Base-by-base conservation (phyloP, 2,797 vertebrate genomes). In the Bradypus variegatus region DNA sequence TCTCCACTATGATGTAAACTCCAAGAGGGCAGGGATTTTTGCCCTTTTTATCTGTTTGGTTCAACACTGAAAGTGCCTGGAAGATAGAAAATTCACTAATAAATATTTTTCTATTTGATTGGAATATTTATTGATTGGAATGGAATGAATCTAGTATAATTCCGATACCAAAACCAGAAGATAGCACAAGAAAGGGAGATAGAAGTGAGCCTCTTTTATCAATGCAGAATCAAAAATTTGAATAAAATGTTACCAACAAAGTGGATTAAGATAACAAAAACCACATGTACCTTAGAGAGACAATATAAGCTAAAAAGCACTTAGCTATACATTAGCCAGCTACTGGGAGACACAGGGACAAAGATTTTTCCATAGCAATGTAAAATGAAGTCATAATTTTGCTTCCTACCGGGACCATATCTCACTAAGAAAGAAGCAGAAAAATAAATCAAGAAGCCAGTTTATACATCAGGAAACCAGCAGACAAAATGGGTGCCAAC, bases 231-330 rank as follows among this genome's bases (percentile, higher is more conserved):
- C 48, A 94, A 92, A 93, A 60, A 45, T 76, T 86, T 82, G 90
- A 92, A 76, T 81, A 85, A 94, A 88, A 92, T 50, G 50, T 78
- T 87, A 83, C 72, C 58, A 77, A 29, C 80, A 27, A 92, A 79
- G 58, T 70, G 92, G 85, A 90, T 86, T 72, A 92, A 86, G 73
- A 70, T 86, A 76, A 83, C 8, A 79, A 90, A 83, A 90, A 85
- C 36, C 14, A 80, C n/a, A 23, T 21, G 23, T 65, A 45, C 58
- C 53, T 85, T 75, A 77, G 25, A 67, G 48, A n/a, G 50, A 93
- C 55, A 64, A 73, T 62, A 87, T 31, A 80, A 75, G 16, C 65
- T 60, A 41, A 23, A 65, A 91, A 53, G 70, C 31, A 79, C 18
- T 88, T 72, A 84, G 29, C 64, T 88, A 33, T 10, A 21, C 48